phyloP scores from a whole-genome alignment of 2,888 invertebrate genomes.

The Polydrusus cervinus region DNA sequence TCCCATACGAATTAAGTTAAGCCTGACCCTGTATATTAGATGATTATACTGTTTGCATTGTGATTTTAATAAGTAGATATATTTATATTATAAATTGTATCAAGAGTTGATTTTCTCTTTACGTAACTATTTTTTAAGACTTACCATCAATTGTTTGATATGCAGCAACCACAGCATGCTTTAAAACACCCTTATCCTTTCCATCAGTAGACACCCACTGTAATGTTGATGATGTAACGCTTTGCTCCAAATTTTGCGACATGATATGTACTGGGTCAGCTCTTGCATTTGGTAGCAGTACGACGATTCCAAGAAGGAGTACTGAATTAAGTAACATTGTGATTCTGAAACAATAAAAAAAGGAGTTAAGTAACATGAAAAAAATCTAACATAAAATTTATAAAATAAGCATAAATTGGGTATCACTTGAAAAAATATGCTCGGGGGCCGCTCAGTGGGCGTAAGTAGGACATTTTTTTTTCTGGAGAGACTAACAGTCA shows the following conservation, averaged over 20 bases:
- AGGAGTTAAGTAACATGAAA: neutral
- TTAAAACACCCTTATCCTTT: slow-evolving; percentile 70
- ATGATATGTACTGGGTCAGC: slow-evolving; percentile 64
- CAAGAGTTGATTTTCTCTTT: no score
- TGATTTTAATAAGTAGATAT: no score
- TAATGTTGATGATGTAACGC: slow-evolving; percentile 86
- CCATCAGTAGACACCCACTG: slow-evolving; percentile 79
- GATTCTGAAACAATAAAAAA: slow-evolving; percentile 34
- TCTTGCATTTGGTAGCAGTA: slow-evolving; percentile 1
- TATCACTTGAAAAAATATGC: no score
- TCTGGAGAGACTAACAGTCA: no score
- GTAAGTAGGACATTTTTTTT: no score
- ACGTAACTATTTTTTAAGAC: neutral
- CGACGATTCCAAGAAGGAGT: slow-evolving; percentile 31
- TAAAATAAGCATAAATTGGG: no score
- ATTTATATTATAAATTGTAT: no score
- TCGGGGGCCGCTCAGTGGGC: no score
- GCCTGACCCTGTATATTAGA: no score
- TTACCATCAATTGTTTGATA: slow-evolving; percentile 64
- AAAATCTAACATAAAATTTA: no score
- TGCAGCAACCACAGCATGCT: slow-evolving; percentile 81
- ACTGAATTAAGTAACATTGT: slow-evolving; percentile 27
- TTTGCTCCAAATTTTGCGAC: slow-evolving; percentile 74
- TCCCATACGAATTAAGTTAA: no score
- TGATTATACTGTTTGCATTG: no score